Evolutionary conservation across 2,888 invertebrate genomes (phyloP).

Genomic region (Tenthredo amoena): DNA sequence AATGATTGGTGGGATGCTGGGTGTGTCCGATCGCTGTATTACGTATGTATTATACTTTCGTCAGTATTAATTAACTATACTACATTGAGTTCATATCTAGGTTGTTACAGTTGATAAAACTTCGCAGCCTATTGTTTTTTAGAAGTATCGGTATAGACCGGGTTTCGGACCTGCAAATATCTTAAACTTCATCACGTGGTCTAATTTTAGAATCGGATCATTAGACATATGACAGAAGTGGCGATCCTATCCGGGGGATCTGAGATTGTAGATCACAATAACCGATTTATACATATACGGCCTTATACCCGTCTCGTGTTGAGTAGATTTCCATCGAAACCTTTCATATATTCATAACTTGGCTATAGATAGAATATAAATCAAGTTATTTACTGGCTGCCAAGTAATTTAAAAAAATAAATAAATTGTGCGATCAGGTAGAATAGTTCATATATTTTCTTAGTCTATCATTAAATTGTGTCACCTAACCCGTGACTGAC

Average conservation of each 20-base stretch:
- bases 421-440: neutral
- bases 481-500: neutral
- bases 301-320: neutral
- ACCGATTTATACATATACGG: neutral
- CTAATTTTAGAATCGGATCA: neutral
- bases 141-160: neutral
- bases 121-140: neutral
- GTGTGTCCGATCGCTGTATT: neutral
- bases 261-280: constrained; percentile 23
- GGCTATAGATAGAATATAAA: neutral
- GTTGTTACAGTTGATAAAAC: neutral
- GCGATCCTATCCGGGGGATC: neutral
- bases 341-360: neutral
- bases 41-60: neutral
- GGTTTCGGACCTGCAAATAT: neutral
- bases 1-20: constrained; percentile 5
- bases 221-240: neutral
- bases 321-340: neutral
- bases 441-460: neutral
- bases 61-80: neutral
- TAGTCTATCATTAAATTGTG: neutral
- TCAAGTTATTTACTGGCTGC: neutral
- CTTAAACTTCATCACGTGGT: neutral
- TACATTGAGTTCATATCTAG: neutral
- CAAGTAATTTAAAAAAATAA: neutral